These are phyloP conservation scores for Candoia aspera DNA, from an alignment of 2,113 vertebrate genomes.

Conservation along the genomic window DNA sequence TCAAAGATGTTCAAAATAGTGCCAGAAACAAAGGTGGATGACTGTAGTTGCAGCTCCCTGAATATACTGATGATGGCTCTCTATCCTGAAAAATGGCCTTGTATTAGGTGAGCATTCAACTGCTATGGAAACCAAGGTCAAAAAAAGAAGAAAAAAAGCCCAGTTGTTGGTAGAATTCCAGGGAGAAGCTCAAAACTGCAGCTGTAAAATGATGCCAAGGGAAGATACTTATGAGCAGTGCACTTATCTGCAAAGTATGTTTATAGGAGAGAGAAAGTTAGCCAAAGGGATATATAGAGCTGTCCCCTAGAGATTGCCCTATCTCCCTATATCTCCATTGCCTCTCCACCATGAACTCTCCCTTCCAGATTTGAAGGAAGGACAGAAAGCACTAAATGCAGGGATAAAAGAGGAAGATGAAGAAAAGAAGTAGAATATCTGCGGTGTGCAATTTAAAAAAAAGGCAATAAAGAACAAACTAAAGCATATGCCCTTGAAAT, in stretches of 20 bases:
- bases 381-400: not conserved
- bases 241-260: not conserved
- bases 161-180: slow-evolving; percentile 2
- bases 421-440: not conserved
- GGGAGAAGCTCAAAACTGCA: not conserved
- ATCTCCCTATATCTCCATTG: not conserved
- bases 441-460: not conserved
- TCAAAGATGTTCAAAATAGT: not conserved
- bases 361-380: not conserved
- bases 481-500: not conserved
- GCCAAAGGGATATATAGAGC: not conserved
- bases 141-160: not conserved
- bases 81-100: not conserved
- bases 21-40: not conserved
- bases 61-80: not conserved
- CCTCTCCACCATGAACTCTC: not conserved
- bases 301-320: not conserved
- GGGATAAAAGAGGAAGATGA: too few relatives aligned
- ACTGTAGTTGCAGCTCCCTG: not conserved
- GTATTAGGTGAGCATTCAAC: not conserved
- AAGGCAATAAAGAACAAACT: not conserved
- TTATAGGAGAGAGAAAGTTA: not conserved
- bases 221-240: not conserved
- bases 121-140: not conserved
- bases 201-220: not conserved